Evolutionary conservation across 2,888 invertebrate genomes (phyloP).

Genomic region (Drosophila pseudotakahashii): DNA sequence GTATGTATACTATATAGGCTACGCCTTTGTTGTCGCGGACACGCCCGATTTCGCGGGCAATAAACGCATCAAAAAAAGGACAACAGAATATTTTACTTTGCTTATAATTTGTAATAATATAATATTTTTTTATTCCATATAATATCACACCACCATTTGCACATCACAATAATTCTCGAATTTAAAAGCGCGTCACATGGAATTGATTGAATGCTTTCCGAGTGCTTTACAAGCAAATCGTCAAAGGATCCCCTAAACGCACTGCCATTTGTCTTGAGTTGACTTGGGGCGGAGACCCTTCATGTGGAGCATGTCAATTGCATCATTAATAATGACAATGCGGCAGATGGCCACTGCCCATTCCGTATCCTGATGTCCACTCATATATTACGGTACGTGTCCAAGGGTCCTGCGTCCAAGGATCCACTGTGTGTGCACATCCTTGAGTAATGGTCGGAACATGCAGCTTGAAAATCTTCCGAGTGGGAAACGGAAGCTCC

Average conservation of each 20-base stretch:
- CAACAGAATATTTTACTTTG: neutral
- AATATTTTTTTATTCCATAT: no score
- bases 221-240: neutral
- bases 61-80: constrained; percentile 16
- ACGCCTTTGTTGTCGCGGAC: constrained; percentile 19
- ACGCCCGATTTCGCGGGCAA: constrained; percentile 29
- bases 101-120: no score
- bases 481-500: neutral
- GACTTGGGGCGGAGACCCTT: constrained; percentile 16
- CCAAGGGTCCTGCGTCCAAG: constrained; percentile 7
- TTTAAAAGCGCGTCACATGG: neutral
- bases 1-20: neutral
- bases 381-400: constrained; percentile 23
- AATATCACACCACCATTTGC: neutral
- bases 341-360: constrained; percentile 23
- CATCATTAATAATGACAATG: constrained; percentile 47
- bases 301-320: constrained; percentile 41
- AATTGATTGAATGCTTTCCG: neutral
- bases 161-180: no score
- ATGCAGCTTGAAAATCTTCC: constrained; percentile 24
- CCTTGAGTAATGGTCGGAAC: constrained; percentile 32
- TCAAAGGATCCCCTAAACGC: neutral
- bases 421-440: constrained; percentile 3
- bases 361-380: constrained; percentile 15
- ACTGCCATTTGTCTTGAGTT: neutral